phyloP scores from a whole-genome alignment of 2,113 vertebrate genomes.

The Poeciliopsis prolifica region DNA sequence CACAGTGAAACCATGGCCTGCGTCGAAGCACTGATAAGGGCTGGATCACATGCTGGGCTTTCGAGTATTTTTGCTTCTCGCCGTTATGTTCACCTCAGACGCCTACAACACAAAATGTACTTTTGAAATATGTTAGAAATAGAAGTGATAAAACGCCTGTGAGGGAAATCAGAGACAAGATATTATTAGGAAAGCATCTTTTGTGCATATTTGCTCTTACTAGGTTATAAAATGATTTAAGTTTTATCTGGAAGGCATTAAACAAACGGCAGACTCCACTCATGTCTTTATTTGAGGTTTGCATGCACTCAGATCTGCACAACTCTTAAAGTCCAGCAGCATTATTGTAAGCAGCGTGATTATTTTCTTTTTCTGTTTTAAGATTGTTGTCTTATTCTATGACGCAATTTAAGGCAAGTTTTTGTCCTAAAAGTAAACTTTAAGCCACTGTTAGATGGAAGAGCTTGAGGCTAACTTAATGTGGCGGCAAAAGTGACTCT shows the following conservation, averaged over 20 bases:
- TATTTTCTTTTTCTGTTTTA: no score
- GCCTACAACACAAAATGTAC: not conserved
- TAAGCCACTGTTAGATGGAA: not conserved
- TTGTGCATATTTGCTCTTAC: not conserved
- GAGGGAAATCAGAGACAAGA: no score
- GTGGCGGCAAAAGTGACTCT: not conserved
- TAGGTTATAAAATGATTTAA: not conserved
- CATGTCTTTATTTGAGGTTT: not conserved
- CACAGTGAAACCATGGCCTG: conserved; percentile 53
- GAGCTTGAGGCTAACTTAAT: not conserved
- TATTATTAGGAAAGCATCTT: no score
- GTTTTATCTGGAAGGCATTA: no score
- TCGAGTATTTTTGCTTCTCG: not conserved
- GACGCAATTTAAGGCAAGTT: no score
- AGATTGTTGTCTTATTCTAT: no score
- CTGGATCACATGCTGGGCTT: not conserved
- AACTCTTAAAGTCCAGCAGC: no score
- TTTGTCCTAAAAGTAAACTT: not conserved
- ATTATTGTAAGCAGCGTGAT: no score
- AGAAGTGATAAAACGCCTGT: not conserved
- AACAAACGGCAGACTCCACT: not conserved
- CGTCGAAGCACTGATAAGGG: conserved; percentile 5
- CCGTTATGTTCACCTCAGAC: not conserved
- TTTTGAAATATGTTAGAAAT: not conserved
- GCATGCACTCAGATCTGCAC: not conserved